Evolutionary conservation across 2,113 vertebrate genomes (phyloP), one percentile per base, ranked within the genome.

Genomic region (Gallinago paraguaiae): DNA sequence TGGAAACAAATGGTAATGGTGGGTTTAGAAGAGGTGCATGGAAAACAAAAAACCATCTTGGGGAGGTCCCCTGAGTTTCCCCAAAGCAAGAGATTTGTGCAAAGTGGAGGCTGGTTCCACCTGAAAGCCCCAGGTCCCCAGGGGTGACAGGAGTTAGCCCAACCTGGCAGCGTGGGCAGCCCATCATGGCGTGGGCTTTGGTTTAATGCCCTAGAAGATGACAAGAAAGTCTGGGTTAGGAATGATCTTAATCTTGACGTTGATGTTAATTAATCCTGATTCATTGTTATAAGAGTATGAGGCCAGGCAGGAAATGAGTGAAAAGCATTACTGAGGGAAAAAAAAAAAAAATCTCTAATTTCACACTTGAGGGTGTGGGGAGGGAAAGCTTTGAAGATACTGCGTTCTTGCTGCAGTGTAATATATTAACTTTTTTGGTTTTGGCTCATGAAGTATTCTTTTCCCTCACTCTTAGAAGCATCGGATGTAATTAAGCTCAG

Each of bases 251-350:
- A 82, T 86, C 88, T 82, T 24, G 53, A 81, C 35, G 2, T 2
- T 48, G 75, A 30, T 59, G 48, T 57, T 90, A 93, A 93, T 90
- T 64, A 82, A 85, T 82, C 82, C 74, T 79, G 78, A 90, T 90
- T 87, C 87, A 87, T 82, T 64, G 78, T 46, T 85, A 5, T 7
- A 39, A 57, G 86, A 50, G 19, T 33, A 13, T 28, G 54, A 85
- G 88, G 75, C 78, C 63, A 27, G 82, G 74, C 90, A 96, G 88
- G 92, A 97, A 94, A 93, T 88, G 92, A 92, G 54, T 71, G 93
- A 69, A 94, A 76, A 63, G 67, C 82, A 57, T 88, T 63, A 63
- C 56, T 59, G 77, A 88, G 68, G 7, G 31, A 72, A 79, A 60
- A 59, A 65, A 39, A 82, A 39, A 19, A 33, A 28, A 27, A 33